These are phyloP conservation scores for Alectoris magna DNA, from an alignment of 2,797 vertebrate species.

Conservation along the genomic window DNA sequence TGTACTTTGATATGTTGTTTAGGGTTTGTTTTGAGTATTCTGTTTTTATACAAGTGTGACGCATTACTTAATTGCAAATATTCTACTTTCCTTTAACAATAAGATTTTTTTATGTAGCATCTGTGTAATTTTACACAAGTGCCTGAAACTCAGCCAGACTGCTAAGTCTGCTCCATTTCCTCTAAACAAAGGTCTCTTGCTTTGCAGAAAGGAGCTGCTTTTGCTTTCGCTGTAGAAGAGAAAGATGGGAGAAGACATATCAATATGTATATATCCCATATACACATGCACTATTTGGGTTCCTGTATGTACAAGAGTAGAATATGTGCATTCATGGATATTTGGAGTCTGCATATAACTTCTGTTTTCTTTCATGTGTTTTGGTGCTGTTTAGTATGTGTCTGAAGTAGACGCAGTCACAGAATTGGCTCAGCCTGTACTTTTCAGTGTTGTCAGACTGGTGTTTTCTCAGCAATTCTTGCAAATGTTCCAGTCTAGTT, in stretches of 20 bases:
- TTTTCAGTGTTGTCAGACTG: not conserved
- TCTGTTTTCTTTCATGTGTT: not conserved
- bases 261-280: not conserved
- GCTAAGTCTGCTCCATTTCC: not conserved
- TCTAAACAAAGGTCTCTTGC: not conserved
- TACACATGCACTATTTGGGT: not conserved
- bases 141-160: not conserved
- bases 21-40: not conserved
- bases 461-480: not conserved
- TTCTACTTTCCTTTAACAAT: not conserved
- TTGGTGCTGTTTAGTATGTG: not conserved
- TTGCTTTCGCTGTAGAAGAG: not conserved
- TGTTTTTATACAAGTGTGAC: not conserved
- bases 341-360: not conserved
- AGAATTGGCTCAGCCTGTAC: not conserved
- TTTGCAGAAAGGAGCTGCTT: not conserved
- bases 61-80: not conserved
- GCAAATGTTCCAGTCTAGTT: not conserved
- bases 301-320: not conserved
- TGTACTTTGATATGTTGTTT: not conserved
- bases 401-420: not conserved
- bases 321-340: not conserved
- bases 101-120: not conserved
- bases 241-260: not conserved
- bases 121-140: not conserved